Percentiles rank a stretch among this genome's conserved stretches.
phyloP scores from a whole-genome alignment of 2,113 vertebrate species.

The Pelusios castaneus region DNA sequence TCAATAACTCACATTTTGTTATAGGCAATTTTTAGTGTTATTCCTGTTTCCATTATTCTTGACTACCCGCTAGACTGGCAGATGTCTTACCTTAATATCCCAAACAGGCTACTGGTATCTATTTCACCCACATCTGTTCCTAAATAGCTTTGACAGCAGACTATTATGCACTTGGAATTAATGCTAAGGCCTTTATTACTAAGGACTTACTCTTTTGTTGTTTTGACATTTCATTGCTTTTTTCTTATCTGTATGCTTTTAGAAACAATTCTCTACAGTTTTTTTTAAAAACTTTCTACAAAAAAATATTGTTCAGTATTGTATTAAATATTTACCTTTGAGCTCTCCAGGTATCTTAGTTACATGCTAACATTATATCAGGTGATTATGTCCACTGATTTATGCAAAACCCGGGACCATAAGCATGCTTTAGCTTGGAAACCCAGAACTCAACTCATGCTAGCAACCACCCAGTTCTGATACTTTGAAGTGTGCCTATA shows the following conservation, averaged over 20 bases:
- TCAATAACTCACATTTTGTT: constrained; percentile 59
- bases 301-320: not conserved
- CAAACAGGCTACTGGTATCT: constrained; percentile 86
- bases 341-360: not conserved
- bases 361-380: not conserved
- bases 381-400: not conserved
- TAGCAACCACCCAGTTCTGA: not conserved
- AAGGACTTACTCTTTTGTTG: constrained; percentile 45
- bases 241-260: constrained; percentile 11
- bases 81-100: constrained; percentile 88
- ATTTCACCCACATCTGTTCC: constrained; percentile 90
- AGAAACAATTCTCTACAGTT: not conserved
- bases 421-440: not conserved
- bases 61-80: constrained; percentile 81
- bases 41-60: constrained; percentile 78
- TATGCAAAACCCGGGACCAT: not conserved
- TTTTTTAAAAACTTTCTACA: not conserved
- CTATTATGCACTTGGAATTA: constrained; percentile 68
- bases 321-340: not conserved
- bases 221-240: constrained; percentile 57
- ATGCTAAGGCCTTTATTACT: constrained; percentile 74
- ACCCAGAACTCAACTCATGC: not conserved
- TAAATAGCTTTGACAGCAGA: constrained; percentile 83
- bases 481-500: not conserved
- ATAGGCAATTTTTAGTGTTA: constrained; percentile 64